phyloP scores from a whole-genome alignment of 2,113 vertebrate genomes.

The Peromyscus leucopus region DNA sequence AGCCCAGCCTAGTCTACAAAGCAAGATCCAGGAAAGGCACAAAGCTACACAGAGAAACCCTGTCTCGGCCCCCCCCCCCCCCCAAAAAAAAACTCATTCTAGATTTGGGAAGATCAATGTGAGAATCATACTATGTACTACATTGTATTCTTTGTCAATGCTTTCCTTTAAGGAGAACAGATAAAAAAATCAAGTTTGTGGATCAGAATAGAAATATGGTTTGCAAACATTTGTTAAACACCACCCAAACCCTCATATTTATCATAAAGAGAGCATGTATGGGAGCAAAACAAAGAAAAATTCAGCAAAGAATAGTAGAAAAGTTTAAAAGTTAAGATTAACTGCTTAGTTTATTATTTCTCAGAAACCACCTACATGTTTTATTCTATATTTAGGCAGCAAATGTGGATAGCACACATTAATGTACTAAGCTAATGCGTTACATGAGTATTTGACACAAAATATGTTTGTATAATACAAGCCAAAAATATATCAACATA shows the following conservation, averaged over 20 bases:
- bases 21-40: too few species aligned
- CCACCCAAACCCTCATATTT: not conserved
- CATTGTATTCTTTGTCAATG: rapidly evolving
- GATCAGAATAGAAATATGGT: not conserved
- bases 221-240: not conserved
- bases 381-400: not conserved
- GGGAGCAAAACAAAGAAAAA: not conserved
- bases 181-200: not conserved
- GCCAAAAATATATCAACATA: not conserved
- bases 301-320: not conserved
- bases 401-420: not conserved
- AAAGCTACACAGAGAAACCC: too few species aligned
- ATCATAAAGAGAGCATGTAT: not conserved
- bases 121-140: not conserved
- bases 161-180: not conserved
- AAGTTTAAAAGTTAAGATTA: not conserved
- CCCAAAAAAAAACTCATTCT: not conserved
- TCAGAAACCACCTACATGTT: not conserved
- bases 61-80: too few species aligned
- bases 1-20: too few species aligned
- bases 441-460: not conserved
- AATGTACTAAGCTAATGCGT: not conserved
- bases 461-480: not conserved
- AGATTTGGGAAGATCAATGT: not conserved
- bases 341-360: not conserved